Conservation (phyloP, 2,888 invertebrate genomes). For the Drosophila paracracens region DNA sequence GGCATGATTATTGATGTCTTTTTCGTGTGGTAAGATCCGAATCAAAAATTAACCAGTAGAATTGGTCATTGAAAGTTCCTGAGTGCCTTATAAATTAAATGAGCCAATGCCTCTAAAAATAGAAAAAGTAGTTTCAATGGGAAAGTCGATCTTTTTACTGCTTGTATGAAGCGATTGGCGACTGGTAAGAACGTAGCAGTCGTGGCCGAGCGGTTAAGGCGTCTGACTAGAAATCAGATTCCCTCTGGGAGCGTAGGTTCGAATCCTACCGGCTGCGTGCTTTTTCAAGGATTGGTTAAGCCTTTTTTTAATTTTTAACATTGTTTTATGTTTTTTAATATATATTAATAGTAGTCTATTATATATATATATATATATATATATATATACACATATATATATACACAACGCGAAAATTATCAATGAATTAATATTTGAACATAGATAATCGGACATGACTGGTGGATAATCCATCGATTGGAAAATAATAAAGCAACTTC, state of each 20-base stretch:
- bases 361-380: too few species aligned
- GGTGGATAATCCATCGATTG: too few species aligned
- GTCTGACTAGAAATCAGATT: conserved; percentile 86
- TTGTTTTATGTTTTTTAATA: too few species aligned
- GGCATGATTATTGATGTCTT: not conserved
- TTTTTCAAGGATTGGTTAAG: too few species aligned
- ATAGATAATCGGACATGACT: too few species aligned
- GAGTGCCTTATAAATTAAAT: not conserved
- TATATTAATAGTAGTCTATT: too few species aligned
- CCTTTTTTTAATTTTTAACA: too few species aligned
- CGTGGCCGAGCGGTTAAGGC: conserved; percentile 86
- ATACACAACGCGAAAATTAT: too few species aligned
- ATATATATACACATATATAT: too few species aligned
- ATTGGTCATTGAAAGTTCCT: not conserved
- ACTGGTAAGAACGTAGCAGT: conserved; percentile 64
- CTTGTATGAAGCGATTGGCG: not conserved
- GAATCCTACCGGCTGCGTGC: conserved; percentile 57
- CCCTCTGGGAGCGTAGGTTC: conserved; percentile 94
- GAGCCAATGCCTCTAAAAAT: conserved; percentile 6
- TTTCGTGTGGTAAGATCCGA: not conserved
- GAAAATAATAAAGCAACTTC: too few species aligned
- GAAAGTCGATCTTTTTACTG: not conserved
- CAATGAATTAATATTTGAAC: too few species aligned
- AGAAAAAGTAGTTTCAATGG: not conserved
- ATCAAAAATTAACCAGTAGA: not conserved